Base-by-base conservation (phyloP, 2,797 vertebrate species). In the Orientallactaga sibirica region DNA sequence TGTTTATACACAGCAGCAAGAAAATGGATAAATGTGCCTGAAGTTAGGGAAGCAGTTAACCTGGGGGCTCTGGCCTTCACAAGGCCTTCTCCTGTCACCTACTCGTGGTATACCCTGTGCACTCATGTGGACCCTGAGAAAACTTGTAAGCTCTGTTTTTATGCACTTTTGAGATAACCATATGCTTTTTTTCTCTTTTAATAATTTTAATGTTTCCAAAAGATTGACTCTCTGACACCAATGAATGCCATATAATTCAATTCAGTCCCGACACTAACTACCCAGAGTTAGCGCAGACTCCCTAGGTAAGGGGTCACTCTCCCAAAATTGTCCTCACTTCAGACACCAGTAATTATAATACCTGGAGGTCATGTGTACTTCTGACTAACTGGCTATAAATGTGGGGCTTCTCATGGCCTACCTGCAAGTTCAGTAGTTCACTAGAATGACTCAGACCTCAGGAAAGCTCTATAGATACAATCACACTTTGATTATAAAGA, bases 391-490 rank as follows among this genome's bases (percentile, higher is more conserved):
- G 33, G n/a, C 71, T 86, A 22, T 68, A 62, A 73, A 68, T 55
- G 29, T 0, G 3, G 41, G 90, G 77, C 22, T 71, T 84, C 75
- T 18, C 58, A 37, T 29, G 25, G 22, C 48, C 14, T 61, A 43
- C 7, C 24, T 22, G n/a, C 22, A 74, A 41, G 9, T 78, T 61
- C 4, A 11, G 43, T 66, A 66, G 78, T 66, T 84, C 37, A 12
- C 14, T n/a, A 43, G 33, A 52, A 33, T 83, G 90, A 91, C 68
- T 90, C 82, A n/a, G 24, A 52, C 67, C 64, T 86, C 79, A 75
- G 77, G 41, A 43, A 90, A 84, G 19, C 25, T 87, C 29, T 81
- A 1, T 27, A 55, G 16, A 74, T 67, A 41, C n/a, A 76, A 87
- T 25, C 20, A 64, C 11, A 25, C 10, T 81, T 78, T 87, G 43